Percentiles rank a stretch among this genome's conserved stretches.
Conservation (phyloP, 1,140 invertebrate genomes). For the Danaus melanippus region DNA sequence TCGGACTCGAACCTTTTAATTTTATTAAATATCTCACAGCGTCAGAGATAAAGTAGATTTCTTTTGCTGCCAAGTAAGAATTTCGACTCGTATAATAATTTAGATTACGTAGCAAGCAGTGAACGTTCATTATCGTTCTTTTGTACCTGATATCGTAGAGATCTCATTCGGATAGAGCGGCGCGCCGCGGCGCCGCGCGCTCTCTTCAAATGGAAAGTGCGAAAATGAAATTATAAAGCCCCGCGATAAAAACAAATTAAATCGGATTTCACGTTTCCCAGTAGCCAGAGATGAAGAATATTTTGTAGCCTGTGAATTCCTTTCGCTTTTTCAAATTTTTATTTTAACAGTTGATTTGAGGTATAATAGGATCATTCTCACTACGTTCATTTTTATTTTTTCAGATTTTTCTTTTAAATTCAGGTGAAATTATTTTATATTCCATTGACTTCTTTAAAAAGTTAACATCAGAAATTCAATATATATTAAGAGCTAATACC, state of each 20-base stretch:
- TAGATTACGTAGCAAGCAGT: conserved; percentile 71
- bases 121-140: conserved; percentile 72
- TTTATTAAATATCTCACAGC: conserved; percentile 67
- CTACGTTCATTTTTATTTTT: conserved; percentile 44
- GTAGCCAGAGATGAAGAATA: conserved; percentile 61
- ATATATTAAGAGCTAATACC: too few species aligned
- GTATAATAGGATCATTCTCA: conserved; percentile 63
- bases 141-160: conserved; percentile 71
- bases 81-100: conserved; percentile 71
- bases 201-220: conserved; percentile 70
- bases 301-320: conserved; percentile 64
- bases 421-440: neutral
- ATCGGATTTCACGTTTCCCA: conserved; percentile 69
- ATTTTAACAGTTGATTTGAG: conserved; percentile 69
- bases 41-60: conserved; percentile 68
- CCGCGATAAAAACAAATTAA: conserved; percentile 73
- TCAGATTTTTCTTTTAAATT: conserved; percentile 29
- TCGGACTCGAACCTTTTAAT: conserved; percentile 64
- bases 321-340: conserved; percentile 68
- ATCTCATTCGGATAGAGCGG: conserved; percentile 70
- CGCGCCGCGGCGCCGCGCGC: conserved; percentile 61
- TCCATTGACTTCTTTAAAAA: too few species aligned
- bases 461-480: too few species aligned
- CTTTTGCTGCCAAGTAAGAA: conserved; percentile 68
- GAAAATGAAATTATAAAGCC: conserved; percentile 73